Conservation (phyloP, 2,797 vertebrate species). For the Mastacembelus armatus region DNA sequence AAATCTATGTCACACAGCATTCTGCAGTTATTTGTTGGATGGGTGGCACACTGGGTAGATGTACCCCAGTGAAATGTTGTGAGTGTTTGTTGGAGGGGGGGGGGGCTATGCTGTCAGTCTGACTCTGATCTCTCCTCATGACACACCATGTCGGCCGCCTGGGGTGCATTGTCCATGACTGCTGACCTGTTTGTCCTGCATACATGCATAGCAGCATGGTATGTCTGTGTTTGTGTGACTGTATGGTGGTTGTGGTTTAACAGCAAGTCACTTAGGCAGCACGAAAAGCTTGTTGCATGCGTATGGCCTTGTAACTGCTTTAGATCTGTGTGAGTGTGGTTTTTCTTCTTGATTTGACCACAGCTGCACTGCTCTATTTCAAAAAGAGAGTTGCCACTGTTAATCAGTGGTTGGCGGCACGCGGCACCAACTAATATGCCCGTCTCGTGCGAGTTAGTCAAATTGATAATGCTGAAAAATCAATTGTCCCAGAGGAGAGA, state of each 20-base stretch:
- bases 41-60: slow-evolving; percentile 15
- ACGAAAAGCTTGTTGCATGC: background rate
- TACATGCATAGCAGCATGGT: background rate
- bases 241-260: slow-evolving; percentile 3
- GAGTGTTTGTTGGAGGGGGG: slow-evolving; percentile 8
- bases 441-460: slow-evolving; percentile 28
- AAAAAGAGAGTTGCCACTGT: slow-evolving; percentile 9
- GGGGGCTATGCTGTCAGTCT: slow-evolving; percentile 66
- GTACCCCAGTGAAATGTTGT: slow-evolving; percentile 27
- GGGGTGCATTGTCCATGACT: slow-evolving; percentile 34
- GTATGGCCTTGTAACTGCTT: background rate
- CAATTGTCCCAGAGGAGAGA: slow-evolving; percentile 54
- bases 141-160: slow-evolving; percentile 36
- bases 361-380: background rate
- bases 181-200: slow-evolving; percentile 18
- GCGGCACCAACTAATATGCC: slow-evolving; percentile 19
- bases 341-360: slow-evolving; percentile 6
- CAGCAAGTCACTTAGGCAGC: background rate
- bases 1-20: slow-evolving; percentile 57
- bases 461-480: slow-evolving; percentile 53
- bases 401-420: background rate
- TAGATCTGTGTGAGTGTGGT: background rate
- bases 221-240: background rate
- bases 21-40: slow-evolving; percentile 37
- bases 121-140: slow-evolving; percentile 43